Base-by-base conservation (phyloP, 53 echinoderm and acorn worm species). In the Astropecten irregularis region DNA sequence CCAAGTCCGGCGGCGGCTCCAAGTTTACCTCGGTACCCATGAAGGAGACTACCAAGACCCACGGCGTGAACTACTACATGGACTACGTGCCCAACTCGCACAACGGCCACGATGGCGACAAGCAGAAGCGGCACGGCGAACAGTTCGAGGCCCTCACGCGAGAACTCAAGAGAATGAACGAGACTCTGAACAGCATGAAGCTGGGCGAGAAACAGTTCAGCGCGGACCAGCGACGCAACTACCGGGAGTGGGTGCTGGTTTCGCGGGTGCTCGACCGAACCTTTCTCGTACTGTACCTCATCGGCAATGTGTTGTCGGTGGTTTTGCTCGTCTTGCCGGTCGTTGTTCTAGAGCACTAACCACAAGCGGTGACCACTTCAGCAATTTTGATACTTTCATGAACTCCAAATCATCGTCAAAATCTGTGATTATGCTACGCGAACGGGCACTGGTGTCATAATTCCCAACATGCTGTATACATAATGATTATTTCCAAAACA, bases 91-190 rank as follows among this genome's bases (percentile, higher is more conserved):
- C 86, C 27, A 85, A 85, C 40, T 79, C 79, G 30, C 60, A 79
- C 62, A 23, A 40, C n/a, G 3, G 53, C 74, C 60, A 73, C 58
- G 54, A 76, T 33, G 72, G 51, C 53, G 74, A 85, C 55, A 73
- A 76, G 51, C 46, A 61, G 18, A 79, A 79, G 49, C 16, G 79
- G 27, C 62, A 79, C 61, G 42, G 49, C 46, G 79, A 79, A 23
- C 79, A 79, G 62, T 76, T 85, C 20, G 86, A 85, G 52, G 68
- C 76, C 18, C 69, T 95, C 9, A 87, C 91, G 19, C 40, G 87
- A 25, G 95, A 95, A 67, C 85, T 95, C 18, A 84, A 84, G 68
- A 70, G 89, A 42, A 92, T 92, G 89, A 95, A 95, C 69, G 92
- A 95, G 52, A 73, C 92, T 21, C 76, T 95, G 47, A 70, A 84